Conservation (phyloP, 2,113 vertebrate genomes). For the Geococcyx californianus region DNA sequence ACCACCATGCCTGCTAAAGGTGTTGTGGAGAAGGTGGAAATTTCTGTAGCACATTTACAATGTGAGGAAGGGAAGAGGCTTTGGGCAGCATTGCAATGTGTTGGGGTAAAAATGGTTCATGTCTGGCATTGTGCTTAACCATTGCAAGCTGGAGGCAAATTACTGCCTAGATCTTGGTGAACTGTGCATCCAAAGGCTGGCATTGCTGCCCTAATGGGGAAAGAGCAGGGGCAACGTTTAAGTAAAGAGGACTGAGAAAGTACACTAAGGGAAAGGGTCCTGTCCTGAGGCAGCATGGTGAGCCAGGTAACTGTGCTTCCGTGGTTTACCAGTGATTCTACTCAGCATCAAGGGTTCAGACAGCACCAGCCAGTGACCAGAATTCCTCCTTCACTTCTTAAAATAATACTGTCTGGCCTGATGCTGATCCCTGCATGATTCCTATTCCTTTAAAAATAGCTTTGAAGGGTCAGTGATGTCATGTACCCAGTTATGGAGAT, state of each 20-base stretch:
- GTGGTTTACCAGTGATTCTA: fast-evolving
- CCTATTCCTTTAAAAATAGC: fast-evolving
- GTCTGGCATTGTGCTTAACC: fast-evolving
- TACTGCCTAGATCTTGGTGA: neutral
- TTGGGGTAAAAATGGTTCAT: neutral
- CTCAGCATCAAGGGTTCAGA: neutral
- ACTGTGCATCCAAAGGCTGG: neutral
- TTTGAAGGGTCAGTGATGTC: neutral
- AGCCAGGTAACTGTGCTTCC: neutral
- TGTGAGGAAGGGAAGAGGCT: neutral
- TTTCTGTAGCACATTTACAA: fast-evolving
- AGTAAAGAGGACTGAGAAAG: neutral
- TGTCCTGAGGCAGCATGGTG: neutral
- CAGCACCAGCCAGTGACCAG: neutral
- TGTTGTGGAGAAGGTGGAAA: neutral
- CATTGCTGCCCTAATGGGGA: neutral
- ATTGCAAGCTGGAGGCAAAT: neutral
- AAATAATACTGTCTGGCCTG: neutral
- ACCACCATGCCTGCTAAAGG: neutral
- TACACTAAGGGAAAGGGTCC: neutral
- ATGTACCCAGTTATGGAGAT: fast-evolving
- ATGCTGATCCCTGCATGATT: neutral
- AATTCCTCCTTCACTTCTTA: neutral
- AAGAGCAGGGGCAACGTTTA: too few relatives aligned
- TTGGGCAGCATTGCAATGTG: fast-evolving